Percentiles rank a stretch among this genome's conserved stretches.
These are phyloP conservation scores for Anoplolepis gracilipes DNA, from an alignment of 1,140 invertebrate genomes.

Conservation along the genomic window DNA sequence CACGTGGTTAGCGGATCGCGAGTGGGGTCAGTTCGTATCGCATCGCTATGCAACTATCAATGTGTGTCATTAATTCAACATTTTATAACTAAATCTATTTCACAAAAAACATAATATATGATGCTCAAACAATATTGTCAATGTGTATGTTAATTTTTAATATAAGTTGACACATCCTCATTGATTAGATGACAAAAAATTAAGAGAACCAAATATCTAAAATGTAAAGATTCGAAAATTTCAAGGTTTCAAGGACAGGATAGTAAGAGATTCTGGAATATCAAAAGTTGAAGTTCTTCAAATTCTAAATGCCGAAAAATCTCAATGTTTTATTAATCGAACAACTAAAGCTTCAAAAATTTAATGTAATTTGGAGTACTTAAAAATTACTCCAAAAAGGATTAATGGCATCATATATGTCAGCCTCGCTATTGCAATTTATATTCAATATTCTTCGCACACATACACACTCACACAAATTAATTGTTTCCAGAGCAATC, in stretches of 20 bases:
- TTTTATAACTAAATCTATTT: neutral
- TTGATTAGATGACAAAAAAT: neutral
- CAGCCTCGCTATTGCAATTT: too few relatives aligned
- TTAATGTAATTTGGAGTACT: too few relatives aligned
- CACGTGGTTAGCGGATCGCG: constrained; percentile 64
- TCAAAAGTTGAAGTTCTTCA: neutral
- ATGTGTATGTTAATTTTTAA: neutral
- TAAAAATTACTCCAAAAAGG: too few relatives aligned
- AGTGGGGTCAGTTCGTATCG: constrained; percentile 41
- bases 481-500: too few relatives aligned
- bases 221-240: neutral
- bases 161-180: neutral
- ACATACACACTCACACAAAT: too few relatives aligned
- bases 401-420: too few relatives aligned
- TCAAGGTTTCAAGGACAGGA: neutral
- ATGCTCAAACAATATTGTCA: neutral
- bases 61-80: neutral
- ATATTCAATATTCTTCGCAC: too few relatives aligned
- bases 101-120: neutral
- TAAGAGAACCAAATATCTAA: neutral
- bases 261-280: neutral
- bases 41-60: neutral
- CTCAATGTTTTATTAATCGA: too few relatives aligned
- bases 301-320: neutral
- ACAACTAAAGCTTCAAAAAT: too few relatives aligned